Percentiles rank a stretch among this genome's conserved stretches.
These are phyloP conservation scores for Temnopleurus reevesii DNA, from an alignment of 53 echinoderm and acorn worm genomes.

Conservation along the genomic window DNA sequence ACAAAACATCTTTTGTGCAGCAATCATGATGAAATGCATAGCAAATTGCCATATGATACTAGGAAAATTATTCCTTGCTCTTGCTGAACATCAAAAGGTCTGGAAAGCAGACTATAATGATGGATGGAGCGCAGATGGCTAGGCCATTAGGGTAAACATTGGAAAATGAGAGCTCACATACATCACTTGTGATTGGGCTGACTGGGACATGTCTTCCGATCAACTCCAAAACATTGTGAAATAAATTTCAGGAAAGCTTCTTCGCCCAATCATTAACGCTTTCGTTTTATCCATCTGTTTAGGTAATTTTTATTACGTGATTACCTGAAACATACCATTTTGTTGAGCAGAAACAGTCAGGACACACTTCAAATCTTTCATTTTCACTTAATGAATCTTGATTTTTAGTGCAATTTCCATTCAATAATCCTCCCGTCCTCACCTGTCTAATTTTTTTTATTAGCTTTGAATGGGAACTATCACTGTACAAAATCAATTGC, in stretches of 20 bases:
- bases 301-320: background rate
- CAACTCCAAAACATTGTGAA: background rate
- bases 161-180: background rate
- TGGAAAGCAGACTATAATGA: background rate
- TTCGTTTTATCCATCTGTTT: background rate
- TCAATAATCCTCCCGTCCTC: too few relatives aligned
- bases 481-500: too few relatives aligned
- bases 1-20: too few relatives aligned
- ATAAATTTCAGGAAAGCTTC: background rate
- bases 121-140: constrained; percentile 1
- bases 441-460: too few relatives aligned
- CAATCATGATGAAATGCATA: too few relatives aligned
- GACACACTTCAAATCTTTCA: too few relatives aligned
- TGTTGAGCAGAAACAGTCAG: background rate
- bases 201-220: background rate
- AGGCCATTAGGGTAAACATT: background rate
- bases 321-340: background rate
- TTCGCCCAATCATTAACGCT: background rate
- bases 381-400: too few relatives aligned
- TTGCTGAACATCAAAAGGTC: too few relatives aligned
- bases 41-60: too few relatives aligned
- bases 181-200: background rate
- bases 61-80: too few relatives aligned
- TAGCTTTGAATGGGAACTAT: too few relatives aligned
- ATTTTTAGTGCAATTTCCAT: too few relatives aligned